A percentile compares a stretch with the other conserved stretches of the same genome.
Conservation (phyloP, 2,797 vertebrate species). For the Coregonus sp. region DNA sequence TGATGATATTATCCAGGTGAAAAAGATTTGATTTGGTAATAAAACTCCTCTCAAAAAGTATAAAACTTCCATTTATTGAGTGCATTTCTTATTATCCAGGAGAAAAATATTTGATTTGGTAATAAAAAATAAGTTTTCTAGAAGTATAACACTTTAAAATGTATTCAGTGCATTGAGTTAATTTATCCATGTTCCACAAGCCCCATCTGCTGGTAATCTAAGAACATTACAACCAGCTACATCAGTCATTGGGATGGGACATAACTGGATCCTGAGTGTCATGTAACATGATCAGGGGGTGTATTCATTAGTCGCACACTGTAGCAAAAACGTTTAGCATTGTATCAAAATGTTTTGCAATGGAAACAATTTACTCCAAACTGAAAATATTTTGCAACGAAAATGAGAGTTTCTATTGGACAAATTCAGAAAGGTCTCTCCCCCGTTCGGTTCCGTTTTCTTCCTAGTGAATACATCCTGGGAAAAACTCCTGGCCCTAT, state of each 20-base stretch:
- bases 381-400: too few species aligned
- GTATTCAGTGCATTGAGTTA: background rate
- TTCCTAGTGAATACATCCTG: too few species aligned
- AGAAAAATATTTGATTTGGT: background rate
- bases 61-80: background rate
- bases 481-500: too few species aligned
- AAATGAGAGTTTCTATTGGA: too few species aligned
- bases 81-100: background rate
- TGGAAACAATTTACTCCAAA: too few species aligned
- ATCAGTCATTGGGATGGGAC: background rate
- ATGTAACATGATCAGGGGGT: too few species aligned
- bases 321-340: too few species aligned
- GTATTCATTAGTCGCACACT: too few species aligned
- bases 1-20: background rate
- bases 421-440: too few species aligned
- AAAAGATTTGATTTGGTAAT: background rate
- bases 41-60: background rate
- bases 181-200: background rate
- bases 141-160: background rate
- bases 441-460: too few species aligned
- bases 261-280: too few species aligned
- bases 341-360: too few species aligned
- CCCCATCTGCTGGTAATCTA: background rate
- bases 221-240: background rate
- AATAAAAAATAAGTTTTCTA: background rate